Percentiles rank a stretch among this genome's conserved stretches.
Conservation (phyloP, 2,113 vertebrate genomes). For the Psettodes erumei region DNA sequence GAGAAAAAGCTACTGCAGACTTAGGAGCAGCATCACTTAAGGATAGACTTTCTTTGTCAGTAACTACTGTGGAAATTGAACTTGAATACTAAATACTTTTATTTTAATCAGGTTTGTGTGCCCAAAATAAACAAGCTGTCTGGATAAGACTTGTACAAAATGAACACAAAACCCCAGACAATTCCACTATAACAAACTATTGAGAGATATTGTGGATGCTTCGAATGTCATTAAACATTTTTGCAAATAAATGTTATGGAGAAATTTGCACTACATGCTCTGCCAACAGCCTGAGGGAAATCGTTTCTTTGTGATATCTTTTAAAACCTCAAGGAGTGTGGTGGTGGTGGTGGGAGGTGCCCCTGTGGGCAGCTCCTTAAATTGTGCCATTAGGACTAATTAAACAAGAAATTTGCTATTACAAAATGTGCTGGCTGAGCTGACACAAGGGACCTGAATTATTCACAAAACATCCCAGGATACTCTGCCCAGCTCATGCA, state of each 20-base stretch:
- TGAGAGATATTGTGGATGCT: not conserved
- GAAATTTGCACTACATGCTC: not conserved
- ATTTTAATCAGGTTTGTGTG: too few relatives aligned
- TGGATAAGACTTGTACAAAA: not conserved
- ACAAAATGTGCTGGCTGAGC: not conserved
- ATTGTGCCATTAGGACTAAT: not conserved
- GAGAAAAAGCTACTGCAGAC: not conserved
- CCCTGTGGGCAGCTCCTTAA: not conserved
- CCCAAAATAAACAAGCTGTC: not conserved
- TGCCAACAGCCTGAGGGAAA: not conserved
- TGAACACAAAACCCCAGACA: not conserved
- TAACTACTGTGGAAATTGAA: not conserved
- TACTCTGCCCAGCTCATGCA: not conserved
- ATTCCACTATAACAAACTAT: too few relatives aligned
- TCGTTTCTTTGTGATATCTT: not conserved
- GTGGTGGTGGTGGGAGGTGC: too few relatives aligned
- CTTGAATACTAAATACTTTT: too few relatives aligned
- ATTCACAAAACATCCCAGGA: constrained; percentile 12
- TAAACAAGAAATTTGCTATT: not conserved
- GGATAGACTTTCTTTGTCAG: not conserved
- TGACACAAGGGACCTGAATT: not conserved
- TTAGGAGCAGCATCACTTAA: not conserved
- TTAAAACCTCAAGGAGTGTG: not conserved
- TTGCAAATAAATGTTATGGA: not conserved
- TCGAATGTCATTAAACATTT: not conserved